These are phyloP conservation scores for Drosophila melanica DNA, from an alignment of 1,140 invertebrate genomes.

Conservation along the genomic window DNA sequence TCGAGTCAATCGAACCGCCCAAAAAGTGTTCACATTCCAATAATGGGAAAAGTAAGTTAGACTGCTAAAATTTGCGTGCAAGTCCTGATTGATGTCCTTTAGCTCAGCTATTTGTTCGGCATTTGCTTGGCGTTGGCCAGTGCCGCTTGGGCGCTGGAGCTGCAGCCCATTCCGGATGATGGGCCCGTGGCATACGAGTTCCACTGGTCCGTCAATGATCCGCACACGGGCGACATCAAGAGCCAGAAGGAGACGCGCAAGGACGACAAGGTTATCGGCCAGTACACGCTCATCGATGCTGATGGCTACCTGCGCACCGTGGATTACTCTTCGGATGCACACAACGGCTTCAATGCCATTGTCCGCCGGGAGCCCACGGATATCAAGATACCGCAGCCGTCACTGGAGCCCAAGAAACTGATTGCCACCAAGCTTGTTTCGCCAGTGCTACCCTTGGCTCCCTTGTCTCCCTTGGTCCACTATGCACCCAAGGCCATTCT, in stretches of 20 bases:
- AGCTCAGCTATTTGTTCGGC: conserved; percentile 62
- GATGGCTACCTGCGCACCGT: conserved; percentile 89
- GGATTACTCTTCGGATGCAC: conserved; percentile 89
- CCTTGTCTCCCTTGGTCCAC: conserved; percentile 52
- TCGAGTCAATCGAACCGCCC: conserved; percentile 21
- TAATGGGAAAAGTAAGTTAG: conserved; percentile 68
- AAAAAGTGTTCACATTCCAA: conserved; percentile 14
- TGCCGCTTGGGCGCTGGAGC: conserved; percentile 48
- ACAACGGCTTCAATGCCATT: conserved; percentile 89
- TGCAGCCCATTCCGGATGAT: conserved; percentile 64
- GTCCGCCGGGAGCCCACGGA: conserved; percentile 86
- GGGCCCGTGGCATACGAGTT: conserved; percentile 85
- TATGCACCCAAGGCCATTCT: conserved; percentile 62
- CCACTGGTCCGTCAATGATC: conserved; percentile 85
- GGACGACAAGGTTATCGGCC: conserved; percentile 86
- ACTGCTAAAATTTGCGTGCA: too few species aligned
- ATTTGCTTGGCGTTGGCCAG: conserved; percentile 46
- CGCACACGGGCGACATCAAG: conserved; percentile 86
- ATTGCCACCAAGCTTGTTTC: conserved; percentile 68
- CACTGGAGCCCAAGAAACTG: conserved; percentile 68
- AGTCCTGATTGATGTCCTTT: neutral
- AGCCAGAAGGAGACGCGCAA: conserved; percentile 86
- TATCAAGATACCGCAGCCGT: conserved; percentile 84
- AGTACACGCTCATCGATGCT: conserved; percentile 87
- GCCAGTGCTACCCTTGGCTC: conserved; percentile 56